Conservation (phyloP, 30 jellyfish, hydroid and myxozoan genomes). For the Morbakka virulenta region DNA sequence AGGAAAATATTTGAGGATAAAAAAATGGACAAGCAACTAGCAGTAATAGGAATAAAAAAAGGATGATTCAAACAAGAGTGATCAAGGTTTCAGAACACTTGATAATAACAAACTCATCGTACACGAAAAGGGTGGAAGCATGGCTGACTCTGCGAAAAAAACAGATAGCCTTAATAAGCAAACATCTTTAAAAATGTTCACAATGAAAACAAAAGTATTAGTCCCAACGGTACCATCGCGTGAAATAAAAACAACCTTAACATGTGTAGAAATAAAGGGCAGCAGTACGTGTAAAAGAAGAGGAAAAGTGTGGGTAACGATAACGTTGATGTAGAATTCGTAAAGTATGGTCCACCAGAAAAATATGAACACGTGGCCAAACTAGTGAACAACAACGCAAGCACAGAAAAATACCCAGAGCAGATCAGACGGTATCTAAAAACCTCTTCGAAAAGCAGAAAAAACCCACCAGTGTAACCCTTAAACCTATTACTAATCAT, state of each 20-base stretch:
- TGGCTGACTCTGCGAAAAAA: constrained; percentile 58
- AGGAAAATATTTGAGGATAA: not conserved
- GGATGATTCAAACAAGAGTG: constrained; percentile 46
- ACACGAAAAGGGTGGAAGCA: constrained; percentile 59
- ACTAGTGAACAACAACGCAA: constrained; percentile 52
- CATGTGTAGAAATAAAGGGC: constrained; percentile 24
- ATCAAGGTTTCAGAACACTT: constrained; percentile 50
- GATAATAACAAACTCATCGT: constrained; percentile 44
- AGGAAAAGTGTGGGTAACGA: constrained; percentile 24
- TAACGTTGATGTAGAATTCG: constrained; percentile 44
- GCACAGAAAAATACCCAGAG: constrained; percentile 46
- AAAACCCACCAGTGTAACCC: not conserved
- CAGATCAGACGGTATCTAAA: not conserved
- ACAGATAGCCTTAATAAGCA: constrained; percentile 27
- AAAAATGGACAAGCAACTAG: constrained; percentile 9
- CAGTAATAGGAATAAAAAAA: not conserved
- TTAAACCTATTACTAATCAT: not conserved
- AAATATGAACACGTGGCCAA: constrained; percentile 49
- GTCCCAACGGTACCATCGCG: constrained; percentile 55
- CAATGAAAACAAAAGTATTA: constrained; percentile 35
- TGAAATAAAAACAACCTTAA: constrained; percentile 44
- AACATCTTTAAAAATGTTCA: constrained; percentile 26
- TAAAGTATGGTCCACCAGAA: constrained; percentile 50
- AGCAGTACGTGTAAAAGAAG: constrained; percentile 43
- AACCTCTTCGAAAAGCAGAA: not conserved